Conservation (phyloP, 2,888 invertebrate genomes). For the Phalera bucephala region DNA sequence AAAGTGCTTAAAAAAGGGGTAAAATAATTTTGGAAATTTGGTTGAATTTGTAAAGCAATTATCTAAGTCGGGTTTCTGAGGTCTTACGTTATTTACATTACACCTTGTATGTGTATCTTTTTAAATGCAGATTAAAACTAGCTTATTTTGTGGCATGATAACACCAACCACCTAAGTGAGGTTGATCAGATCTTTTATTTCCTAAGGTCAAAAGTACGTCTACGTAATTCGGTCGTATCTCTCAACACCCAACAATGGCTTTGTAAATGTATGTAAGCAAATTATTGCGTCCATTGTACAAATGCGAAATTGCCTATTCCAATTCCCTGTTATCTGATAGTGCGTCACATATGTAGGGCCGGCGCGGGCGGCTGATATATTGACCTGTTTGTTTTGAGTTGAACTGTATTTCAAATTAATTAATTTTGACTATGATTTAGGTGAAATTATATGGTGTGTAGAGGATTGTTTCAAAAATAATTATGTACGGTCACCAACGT, state of each 20-base stretch:
- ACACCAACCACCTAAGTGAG: too few relatives aligned
- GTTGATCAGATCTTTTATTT: too few relatives aligned
- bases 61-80: too few relatives aligned
- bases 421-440: background rate
- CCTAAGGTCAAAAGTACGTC: background rate
- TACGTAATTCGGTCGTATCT: background rate
- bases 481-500: too few relatives aligned
- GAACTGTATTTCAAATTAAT: background rate
- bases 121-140: too few relatives aligned
- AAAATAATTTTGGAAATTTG: too few relatives aligned
- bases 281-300: slow-evolving; percentile 19
- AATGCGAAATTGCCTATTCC: slow-evolving; percentile 34
- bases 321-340: slow-evolving; percentile 31
- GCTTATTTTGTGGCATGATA: too few relatives aligned
- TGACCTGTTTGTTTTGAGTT: background rate
- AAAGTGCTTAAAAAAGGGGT: too few relatives aligned
- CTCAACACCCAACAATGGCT: background rate
- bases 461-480: too few relatives aligned
- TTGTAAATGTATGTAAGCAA: slow-evolving; percentile 11
- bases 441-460: slow-evolving; percentile 3
- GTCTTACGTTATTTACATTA: too few relatives aligned
- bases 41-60: too few relatives aligned
- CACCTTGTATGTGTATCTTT: too few relatives aligned
- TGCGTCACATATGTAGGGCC: slow-evolving; percentile 21
- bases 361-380: slow-evolving; percentile 7